These are phyloP conservation scores for Acanthaster planci DNA, from an alignment of 35 echinoderm and acorn worm species.

Conservation along the genomic window DNA sequence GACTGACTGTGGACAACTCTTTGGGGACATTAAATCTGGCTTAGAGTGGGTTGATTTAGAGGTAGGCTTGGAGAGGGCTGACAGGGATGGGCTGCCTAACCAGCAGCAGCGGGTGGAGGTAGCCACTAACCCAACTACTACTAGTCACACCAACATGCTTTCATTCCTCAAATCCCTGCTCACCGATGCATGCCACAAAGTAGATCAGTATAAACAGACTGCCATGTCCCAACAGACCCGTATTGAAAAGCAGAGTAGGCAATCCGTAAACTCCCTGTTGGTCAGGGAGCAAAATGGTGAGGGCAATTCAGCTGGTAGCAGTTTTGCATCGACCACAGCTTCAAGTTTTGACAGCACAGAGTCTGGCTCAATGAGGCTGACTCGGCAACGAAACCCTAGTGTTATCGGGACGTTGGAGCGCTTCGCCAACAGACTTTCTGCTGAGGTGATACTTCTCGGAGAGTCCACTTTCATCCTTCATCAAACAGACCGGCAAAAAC, in stretches of 20 bases:
- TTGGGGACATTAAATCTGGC: constrained; percentile 38
- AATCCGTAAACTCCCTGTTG: constrained; percentile 28
- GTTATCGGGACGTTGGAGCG: neutral
- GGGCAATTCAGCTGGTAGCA: constrained; percentile 21
- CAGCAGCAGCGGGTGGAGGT: constrained; percentile 25
- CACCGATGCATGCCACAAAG: constrained; percentile 63
- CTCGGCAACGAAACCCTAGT: constrained; percentile 16
- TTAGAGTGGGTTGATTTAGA: constrained; percentile 29
- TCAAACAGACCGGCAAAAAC: constrained; percentile 25
- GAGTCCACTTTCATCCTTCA: constrained; percentile 12
- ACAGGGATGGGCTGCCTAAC: constrained; percentile 25
- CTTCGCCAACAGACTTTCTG: constrained; percentile 37
- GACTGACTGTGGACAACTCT: constrained; percentile 52
- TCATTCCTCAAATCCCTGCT: constrained; percentile 35
- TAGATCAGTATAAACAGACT: constrained; percentile 43
- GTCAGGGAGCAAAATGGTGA: constrained; percentile 28
- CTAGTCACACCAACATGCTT: constrained; percentile 37
- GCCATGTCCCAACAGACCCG: constrained; percentile 36
- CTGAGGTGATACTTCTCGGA: constrained; percentile 28
- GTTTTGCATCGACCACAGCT: neutral
- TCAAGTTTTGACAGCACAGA: constrained; percentile 38
- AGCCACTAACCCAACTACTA: constrained; percentile 59
- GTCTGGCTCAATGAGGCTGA: neutral
- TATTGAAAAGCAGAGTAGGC: constrained; percentile 44
- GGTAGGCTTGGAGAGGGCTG: neutral